Percentiles rank a stretch among this genome's conserved stretches.
These are phyloP conservation scores for Episyrphus balteatus DNA, from an alignment of 1,140 invertebrate species.

Conservation along the genomic window DNA sequence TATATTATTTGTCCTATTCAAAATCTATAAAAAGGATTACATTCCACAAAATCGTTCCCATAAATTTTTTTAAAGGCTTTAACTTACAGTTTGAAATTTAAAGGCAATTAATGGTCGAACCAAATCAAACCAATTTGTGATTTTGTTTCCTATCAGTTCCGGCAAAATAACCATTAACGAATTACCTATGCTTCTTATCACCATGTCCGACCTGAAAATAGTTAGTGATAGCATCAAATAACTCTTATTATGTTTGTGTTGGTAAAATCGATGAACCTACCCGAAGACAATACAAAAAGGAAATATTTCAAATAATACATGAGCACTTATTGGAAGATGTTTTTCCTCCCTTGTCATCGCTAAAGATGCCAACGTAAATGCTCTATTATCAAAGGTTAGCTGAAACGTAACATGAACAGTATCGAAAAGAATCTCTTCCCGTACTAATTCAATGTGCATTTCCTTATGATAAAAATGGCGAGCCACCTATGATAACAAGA, in stretches of 20 bases:
- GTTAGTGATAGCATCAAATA: no score
- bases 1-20: conserved; percentile 89
- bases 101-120: conserved; percentile 86
- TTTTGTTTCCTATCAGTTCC: conserved; percentile 71
- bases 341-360: conserved; percentile 76
- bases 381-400: conserved; percentile 86
- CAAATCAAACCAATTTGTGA: conserved; percentile 85
- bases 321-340: conserved; percentile 74
- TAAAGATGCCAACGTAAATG: conserved; percentile 66
- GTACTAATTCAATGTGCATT: conserved; percentile 78
- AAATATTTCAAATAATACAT: conserved; percentile 91
- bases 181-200: conserved; percentile 79
- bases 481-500: conserved; percentile 51
- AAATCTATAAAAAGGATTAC: conserved; percentile 52
- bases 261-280: conserved; percentile 38
- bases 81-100: conserved; percentile 83
- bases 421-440: conserved; percentile 75
- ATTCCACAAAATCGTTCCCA: neutral
- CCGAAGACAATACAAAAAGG: conserved; percentile 95
- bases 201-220: conserved; percentile 72
- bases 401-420: conserved; percentile 91
- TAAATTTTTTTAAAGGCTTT: neutral
- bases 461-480: conserved; percentile 87
- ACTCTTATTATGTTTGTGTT: neutral
- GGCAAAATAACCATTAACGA: conserved; percentile 85